Evolutionary conservation across 1,140 invertebrate species (phyloP).

Genomic region (Tribolium castaneum): DNA sequence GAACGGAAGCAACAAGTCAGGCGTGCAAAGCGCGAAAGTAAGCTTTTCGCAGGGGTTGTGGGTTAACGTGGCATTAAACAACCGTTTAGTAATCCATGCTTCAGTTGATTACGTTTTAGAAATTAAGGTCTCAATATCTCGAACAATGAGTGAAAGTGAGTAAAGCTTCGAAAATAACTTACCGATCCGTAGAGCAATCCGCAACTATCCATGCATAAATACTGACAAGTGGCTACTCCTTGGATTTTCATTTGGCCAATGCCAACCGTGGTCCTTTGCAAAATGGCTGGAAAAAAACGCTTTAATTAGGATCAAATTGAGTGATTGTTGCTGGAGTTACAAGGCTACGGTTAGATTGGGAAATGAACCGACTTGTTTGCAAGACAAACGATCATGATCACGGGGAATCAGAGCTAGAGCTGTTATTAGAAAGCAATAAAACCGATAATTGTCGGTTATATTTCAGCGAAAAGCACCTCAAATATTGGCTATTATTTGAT

Average conservation of each 20-base stretch:
- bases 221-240: constrained; percentile 84
- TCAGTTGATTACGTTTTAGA: constrained; percentile 32
- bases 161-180: constrained; percentile 66
- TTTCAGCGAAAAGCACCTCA: constrained; percentile 12
- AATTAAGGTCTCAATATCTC: constrained; percentile 6
- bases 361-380: background rate
- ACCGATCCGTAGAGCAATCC: constrained; percentile 86
- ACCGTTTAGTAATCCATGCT: constrained; percentile 4
- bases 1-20: background rate
- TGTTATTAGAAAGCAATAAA: constrained; percentile 24
- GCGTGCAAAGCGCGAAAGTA: background rate
- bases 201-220: constrained; percentile 86
- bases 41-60: background rate
- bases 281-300: constrained; percentile 77
- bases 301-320: background rate
- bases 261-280: constrained; percentile 81
- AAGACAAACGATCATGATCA: background rate
- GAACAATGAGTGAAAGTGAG: constrained; percentile 28
- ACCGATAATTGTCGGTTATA: background rate
- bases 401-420: background rate
- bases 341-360: background rate
- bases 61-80: background rate
- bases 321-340: background rate
- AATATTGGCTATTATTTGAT: background rate
- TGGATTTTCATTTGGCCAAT: constrained; percentile 84